Base-by-base conservation (phyloP, 2,113 vertebrate genomes). In the Leucoraja erinaceus region DNA sequence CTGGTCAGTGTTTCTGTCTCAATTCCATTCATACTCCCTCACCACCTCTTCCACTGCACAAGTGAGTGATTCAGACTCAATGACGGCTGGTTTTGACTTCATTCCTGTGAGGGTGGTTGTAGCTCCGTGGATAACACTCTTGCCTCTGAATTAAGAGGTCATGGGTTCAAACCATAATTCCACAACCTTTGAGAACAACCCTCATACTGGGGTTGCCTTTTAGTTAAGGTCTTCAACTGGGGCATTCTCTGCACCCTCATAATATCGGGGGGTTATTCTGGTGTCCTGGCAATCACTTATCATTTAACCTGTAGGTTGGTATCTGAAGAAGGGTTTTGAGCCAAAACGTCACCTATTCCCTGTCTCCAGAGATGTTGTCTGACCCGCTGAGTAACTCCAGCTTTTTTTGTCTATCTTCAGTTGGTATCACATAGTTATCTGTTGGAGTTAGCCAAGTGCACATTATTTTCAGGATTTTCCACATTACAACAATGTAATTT, bases 1-100 rank as follows among this genome's bases (percentile, higher is more conserved):
- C 81, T 84, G 25, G 54, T 59, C 79, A 59, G 54, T 83, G 79
- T 84, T 84, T 84, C 81, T 84, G 81, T 25, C 22, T 56, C 54
- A 1, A 25, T 84, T 84, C 81, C 81, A 84, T 61, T 59, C 28
- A 84, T 38, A 33, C 33, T 79, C 72, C 72, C 25, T 75, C 25
- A 20, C 54, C 25, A n/a, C 81, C 22, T 25, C 9, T 14, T 25
- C 18, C 81, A 12, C 22, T n/a, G 25, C 9, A 84, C 56, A 61
- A 84, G 4, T 61, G 81, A 84, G 11, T 59, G 54, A 61, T 84
- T 84, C 22, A 84, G 56, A 22, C 47, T 83, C 47, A 25, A 47
- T 25, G 3, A 25, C 20, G 28, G 25, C 56, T 54, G 56, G 54
- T 59, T 9, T 84, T 84, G 81, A 84, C 47, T 25, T 59, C 10